These are phyloP conservation scores for Leptarthrus brevirostris DNA, from an alignment of 2,888 invertebrate genomes.

Conservation along the genomic window DNA sequence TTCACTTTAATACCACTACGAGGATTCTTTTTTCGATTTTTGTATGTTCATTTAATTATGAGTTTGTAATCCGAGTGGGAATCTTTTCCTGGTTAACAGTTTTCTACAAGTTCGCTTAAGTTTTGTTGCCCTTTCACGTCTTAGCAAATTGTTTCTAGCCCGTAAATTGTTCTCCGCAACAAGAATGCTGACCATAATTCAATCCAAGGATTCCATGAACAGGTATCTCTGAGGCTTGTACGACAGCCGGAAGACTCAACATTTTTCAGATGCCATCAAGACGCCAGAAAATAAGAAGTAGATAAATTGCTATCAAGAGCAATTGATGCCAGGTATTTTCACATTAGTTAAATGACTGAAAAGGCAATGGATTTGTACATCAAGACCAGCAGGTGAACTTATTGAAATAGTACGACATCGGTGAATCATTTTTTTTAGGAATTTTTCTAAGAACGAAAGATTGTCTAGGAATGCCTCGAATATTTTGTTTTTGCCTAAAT, in stretches of 20 bases:
- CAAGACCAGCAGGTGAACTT: not conserved
- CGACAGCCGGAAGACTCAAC: constrained; percentile 10
- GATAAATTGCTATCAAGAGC: not conserved
- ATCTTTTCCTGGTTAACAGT: not conserved
- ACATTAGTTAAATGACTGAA: not conserved
- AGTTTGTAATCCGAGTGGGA: not conserved
- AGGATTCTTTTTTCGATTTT: no score
- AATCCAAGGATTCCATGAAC: not conserved
- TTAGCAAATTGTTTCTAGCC: not conserved
- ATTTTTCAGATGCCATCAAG: constrained; percentile 20
- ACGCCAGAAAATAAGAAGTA: not conserved
- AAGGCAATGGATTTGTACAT: not conserved
- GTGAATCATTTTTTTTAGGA: not conserved
- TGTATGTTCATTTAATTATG: no score
- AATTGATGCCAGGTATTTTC: not conserved
- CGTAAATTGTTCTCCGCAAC: not conserved
- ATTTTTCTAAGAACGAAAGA: not conserved
- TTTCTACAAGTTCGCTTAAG: not conserved
- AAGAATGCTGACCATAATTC: not conserved
- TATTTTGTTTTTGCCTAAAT: no score
- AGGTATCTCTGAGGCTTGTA: not conserved
- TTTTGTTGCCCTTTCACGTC: not conserved
- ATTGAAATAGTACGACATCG: not conserved
- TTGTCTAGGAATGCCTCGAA: not conserved
- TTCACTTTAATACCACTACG: no score